Percentiles rank a stretch among this genome's conserved stretches.
Conservation (phyloP, 2,888 invertebrate genomes). For the Drosophila setosimentum region DNA sequence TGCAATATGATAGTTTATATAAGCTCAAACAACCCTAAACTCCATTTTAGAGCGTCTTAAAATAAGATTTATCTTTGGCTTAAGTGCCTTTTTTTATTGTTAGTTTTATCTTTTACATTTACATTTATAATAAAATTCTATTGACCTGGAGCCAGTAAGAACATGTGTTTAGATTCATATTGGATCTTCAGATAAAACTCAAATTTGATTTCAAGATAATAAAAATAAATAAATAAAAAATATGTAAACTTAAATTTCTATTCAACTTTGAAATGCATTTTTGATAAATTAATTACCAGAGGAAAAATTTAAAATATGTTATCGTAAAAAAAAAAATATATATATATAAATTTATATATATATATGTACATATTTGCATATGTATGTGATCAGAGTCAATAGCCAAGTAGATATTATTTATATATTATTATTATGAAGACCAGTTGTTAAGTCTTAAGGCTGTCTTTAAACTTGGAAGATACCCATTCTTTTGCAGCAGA, state of each 20-base stretch:
- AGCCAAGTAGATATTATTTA: neutral
- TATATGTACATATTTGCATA: too few species aligned
- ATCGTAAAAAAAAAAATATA: neutral
- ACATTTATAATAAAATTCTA: too few species aligned
- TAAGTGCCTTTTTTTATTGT: neutral
- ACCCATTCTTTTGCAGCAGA: neutral
- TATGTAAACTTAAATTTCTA: accelerated
- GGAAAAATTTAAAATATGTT: neutral
- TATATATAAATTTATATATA: neutral
- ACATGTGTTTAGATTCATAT: too few species aligned
- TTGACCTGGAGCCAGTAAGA: too few species aligned
- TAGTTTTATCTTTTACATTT: neutral
- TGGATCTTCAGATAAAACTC: neutral
- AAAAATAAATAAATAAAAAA: neutral
- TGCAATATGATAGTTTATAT: neutral
- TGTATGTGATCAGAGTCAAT: neutral
- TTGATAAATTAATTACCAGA: neutral
- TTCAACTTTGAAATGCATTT: neutral
- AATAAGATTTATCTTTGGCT: neutral
- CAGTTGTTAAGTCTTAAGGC: neutral
- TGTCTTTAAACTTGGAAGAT: neutral
- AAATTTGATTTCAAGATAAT: neutral
- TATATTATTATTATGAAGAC: too few species aligned
- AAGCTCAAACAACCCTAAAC: neutral
- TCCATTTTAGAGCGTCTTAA: neutral